Evolutionary conservation across 1,140 invertebrate genomes (phyloP).

Genomic region (Drosophila nigrodunni): DNA sequence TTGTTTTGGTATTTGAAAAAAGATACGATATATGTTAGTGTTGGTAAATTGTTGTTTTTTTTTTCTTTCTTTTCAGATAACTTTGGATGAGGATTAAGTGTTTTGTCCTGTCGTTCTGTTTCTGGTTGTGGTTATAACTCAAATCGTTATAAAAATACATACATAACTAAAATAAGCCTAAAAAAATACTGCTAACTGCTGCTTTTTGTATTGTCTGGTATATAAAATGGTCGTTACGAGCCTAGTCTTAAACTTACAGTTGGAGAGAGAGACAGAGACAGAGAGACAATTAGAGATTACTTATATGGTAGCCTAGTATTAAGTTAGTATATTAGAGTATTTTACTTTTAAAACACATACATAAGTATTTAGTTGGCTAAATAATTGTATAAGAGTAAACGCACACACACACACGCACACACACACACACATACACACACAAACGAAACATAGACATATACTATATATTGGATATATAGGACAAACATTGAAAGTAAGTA

Average conservation of each 20-base stretch:
- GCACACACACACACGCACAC: not conserved
- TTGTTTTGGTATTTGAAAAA: constrained; percentile 19
- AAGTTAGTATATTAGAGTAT: constrained; percentile 20
- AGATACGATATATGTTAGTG: constrained; percentile 42
- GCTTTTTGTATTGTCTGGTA: constrained; percentile 1
- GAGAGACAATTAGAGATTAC: constrained; percentile 12
- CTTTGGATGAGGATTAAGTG: constrained; percentile 11
- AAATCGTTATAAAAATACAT: constrained; percentile 32
- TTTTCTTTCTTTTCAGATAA: constrained; percentile 13
- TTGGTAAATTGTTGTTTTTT: constrained; percentile 25
- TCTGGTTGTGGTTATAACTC: constrained; percentile 40
- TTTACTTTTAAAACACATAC: constrained; percentile 50
- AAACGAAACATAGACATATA: constrained; percentile 38
- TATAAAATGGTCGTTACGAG: constrained; percentile 3
- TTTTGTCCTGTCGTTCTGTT: constrained; percentile 46
- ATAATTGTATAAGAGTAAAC: constrained; percentile 14
- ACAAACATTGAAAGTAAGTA: constrained; percentile 9
- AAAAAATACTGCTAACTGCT: constrained; percentile 26
- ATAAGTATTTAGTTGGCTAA: constrained; percentile 34
- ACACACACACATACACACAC: constrained; percentile 19
- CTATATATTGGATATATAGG: constrained; percentile 23
- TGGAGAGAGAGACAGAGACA: not conserved
- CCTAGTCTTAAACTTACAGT: constrained; percentile 26
- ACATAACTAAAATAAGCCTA: constrained; percentile 39
- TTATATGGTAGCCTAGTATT: constrained; percentile 45